Percentiles rank a stretch among this genome's conserved stretches.
Conservation (phyloP, 2,888 invertebrate species). For the Drosophila atripex region DNA sequence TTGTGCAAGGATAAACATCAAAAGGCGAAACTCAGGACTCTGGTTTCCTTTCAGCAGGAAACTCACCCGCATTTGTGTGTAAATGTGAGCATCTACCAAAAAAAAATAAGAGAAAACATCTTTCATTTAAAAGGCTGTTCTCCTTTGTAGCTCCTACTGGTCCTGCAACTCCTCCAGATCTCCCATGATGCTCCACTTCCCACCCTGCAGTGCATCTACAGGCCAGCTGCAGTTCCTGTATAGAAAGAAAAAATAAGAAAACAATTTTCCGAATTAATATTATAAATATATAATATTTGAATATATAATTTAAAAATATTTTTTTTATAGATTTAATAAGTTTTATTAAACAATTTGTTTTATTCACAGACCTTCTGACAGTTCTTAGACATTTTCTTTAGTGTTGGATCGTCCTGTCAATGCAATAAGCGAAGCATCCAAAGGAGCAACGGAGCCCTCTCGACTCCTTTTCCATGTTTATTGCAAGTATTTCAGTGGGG, state of each 20-base stretch:
- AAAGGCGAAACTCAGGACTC: slow-evolving; percentile 37
- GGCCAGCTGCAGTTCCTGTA: slow-evolving; percentile 37
- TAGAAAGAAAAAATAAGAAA: slow-evolving; percentile 4
- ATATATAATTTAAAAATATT: no score
- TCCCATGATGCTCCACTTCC: neutral
- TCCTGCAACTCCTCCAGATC: slow-evolving; percentile 13
- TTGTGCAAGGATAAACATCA: slow-evolving; percentile 48
- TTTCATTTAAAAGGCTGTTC: slow-evolving; percentile 44
- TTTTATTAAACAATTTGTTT: neutral
- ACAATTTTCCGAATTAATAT: neutral
- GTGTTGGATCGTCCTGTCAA: slow-evolving; percentile 63
- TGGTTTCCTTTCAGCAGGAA: slow-evolving; percentile 48
- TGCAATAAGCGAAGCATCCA: slow-evolving; percentile 71
- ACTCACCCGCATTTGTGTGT: slow-evolving; percentile 43
- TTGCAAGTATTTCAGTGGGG: slow-evolving; percentile 74
- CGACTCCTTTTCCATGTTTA: slow-evolving; percentile 68
- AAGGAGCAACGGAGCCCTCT: slow-evolving; percentile 59
- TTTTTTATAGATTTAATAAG: neutral
- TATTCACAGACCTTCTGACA: neutral
- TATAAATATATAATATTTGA: no score
- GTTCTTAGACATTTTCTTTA: neutral
- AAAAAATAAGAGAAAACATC: slow-evolving; percentile 36
- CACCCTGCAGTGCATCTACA: slow-evolving; percentile 34
- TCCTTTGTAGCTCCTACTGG: slow-evolving; percentile 41
- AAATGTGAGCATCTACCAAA: slow-evolving; percentile 32